Evolutionary conservation across 2,113 vertebrate species (phyloP).

Genomic region (Hyperoodon ampullatus): DNA sequence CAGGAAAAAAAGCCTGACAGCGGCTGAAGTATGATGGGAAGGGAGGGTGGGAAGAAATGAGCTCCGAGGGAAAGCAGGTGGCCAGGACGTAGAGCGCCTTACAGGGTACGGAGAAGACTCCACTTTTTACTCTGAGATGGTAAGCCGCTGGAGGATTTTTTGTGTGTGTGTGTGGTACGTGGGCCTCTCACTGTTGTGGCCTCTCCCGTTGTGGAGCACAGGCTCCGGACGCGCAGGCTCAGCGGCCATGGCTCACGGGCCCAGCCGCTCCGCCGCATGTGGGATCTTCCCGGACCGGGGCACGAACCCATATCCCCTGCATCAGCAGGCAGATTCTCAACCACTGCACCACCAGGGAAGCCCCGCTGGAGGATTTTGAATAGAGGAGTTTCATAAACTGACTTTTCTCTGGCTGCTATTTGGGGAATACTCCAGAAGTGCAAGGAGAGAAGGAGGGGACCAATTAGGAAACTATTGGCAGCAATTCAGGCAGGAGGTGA

Average conservation of each 20-base stretch:
- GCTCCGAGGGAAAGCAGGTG: background rate
- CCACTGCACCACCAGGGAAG: no score
- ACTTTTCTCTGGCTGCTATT: background rate
- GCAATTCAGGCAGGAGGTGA: background rate
- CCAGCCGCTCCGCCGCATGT: no score
- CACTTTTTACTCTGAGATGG: background rate
- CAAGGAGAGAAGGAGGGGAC: background rate
- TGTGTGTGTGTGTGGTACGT: fast-evolving
- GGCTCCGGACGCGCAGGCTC: no score
- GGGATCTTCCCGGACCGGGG: no score
- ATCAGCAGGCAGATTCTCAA: no score
- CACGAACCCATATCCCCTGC: no score
- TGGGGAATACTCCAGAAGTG: background rate
- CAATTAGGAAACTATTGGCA: background rate
- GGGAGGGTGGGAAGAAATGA: background rate
- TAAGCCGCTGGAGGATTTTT: background rate
- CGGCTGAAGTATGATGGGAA: background rate
- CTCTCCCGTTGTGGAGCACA: no score
- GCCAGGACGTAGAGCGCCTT: fast-evolving
- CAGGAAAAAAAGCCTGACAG: background rate
- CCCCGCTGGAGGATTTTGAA: background rate
- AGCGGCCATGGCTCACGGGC: no score
- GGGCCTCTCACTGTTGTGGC: no score
- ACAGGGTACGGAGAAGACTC: no score
- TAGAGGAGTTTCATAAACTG: background rate